Percentiles rank a stretch among this genome's conserved stretches.
phyloP scores from a whole-genome alignment of 2,888 invertebrate genomes.

The Heliconius cydno region DNA sequence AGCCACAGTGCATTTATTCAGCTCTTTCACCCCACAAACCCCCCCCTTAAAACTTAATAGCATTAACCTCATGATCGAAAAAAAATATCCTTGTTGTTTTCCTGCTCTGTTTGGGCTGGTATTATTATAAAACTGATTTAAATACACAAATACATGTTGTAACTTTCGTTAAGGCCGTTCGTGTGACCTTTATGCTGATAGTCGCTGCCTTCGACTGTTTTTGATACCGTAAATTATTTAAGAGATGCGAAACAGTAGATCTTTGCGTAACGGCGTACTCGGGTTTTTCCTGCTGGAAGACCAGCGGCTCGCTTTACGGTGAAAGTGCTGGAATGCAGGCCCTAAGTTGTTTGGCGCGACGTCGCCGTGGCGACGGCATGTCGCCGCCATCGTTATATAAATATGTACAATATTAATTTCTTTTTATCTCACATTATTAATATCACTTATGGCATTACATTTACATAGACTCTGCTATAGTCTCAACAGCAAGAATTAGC shows the following conservation, averaged over 20 bases:
- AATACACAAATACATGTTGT: slow-evolving; percentile 5
- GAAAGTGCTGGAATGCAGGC: slow-evolving; percentile 73
- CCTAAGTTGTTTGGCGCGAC: slow-evolving; percentile 50
- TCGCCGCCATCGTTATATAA: slow-evolving; percentile 31
- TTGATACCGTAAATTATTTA: slow-evolving; percentile 48
- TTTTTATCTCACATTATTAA: slow-evolving; percentile 52
- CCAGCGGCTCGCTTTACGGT: slow-evolving; percentile 53
- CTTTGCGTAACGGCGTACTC: slow-evolving; percentile 60
- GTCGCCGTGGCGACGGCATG: slow-evolving; percentile 45
- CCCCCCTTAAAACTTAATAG: too few relatives aligned
- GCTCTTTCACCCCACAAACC: too few relatives aligned
- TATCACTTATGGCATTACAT: slow-evolving; percentile 26
- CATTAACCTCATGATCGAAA: too few relatives aligned
- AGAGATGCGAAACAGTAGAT: slow-evolving; percentile 51
- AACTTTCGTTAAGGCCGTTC: slow-evolving; percentile 23
- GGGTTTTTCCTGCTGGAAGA: slow-evolving; percentile 42
- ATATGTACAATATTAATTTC: slow-evolving; percentile 29
- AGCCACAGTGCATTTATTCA: too few relatives aligned
- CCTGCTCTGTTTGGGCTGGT: neutral
- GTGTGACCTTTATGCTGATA: slow-evolving; percentile 25
- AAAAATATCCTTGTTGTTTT: neutral
- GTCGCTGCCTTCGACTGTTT: slow-evolving; percentile 11
- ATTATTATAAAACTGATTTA: slow-evolving; percentile 5
- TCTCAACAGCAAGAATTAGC: neutral
- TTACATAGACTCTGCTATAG: too few relatives aligned